Conservation (phyloP, 2,888 invertebrate genomes). For the Trachelus iudaicus region DNA sequence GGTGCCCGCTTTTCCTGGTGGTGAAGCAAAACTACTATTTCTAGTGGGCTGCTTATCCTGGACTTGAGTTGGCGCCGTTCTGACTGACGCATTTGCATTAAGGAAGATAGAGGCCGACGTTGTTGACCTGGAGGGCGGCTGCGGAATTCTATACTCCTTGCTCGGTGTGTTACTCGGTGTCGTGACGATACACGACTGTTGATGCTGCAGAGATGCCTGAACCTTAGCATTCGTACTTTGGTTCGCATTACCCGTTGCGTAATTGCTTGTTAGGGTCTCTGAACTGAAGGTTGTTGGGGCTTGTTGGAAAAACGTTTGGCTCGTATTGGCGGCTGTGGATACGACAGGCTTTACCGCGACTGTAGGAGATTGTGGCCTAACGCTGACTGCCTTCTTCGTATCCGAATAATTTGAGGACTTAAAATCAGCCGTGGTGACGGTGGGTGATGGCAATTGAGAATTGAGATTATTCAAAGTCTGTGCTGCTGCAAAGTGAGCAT, state of each 20-base stretch:
- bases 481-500: slow-evolving; percentile 76
- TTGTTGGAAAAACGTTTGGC: slow-evolving; percentile 74
- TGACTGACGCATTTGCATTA: slow-evolving; percentile 44
- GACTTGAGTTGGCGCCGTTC: slow-evolving; percentile 46
- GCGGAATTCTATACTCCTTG: slow-evolving; percentile 74
- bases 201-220: slow-evolving; percentile 69
- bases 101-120: slow-evolving; percentile 61
- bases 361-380: slow-evolving; percentile 66
- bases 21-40: slow-evolving; percentile 70
- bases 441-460: slow-evolving; percentile 71
- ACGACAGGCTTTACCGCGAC: slow-evolving; percentile 67
- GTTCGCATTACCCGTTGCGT: slow-evolving; percentile 66
- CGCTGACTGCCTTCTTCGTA: slow-evolving; percentile 68
- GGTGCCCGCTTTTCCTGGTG: slow-evolving; percentile 56
- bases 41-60: slow-evolving; percentile 65
- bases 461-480: slow-evolving; percentile 75
- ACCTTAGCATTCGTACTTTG: slow-evolving; percentile 51
- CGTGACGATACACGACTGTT: slow-evolving; percentile 80
- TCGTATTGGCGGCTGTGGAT: slow-evolving; percentile 68
- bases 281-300: slow-evolving; percentile 72
- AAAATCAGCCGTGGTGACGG: slow-evolving; percentile 53
- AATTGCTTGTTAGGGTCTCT: slow-evolving; percentile 63
- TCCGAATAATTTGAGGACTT: slow-evolving; percentile 49
- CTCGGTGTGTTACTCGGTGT: slow-evolving; percentile 72
- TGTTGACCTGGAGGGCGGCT: slow-evolving; percentile 67